These are phyloP conservation scores for Trachelus stipa DNA, from an alignment of 2,888 invertebrate species.

Conservation along the genomic window DNA sequence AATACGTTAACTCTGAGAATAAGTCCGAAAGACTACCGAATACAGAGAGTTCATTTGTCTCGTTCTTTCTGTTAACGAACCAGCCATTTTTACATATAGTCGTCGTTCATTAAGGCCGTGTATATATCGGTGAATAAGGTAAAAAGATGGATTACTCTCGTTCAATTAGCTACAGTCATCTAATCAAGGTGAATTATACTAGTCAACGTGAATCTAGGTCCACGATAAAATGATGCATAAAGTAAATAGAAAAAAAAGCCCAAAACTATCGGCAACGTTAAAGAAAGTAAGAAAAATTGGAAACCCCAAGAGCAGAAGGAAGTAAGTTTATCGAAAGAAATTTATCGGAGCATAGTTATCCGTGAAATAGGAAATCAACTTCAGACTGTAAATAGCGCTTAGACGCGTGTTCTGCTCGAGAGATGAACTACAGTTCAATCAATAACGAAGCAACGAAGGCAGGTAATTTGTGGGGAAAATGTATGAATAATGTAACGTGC, in stretches of 20 bases:
- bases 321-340: not conserved
- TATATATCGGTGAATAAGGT: not conserved
- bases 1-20: too few species aligned
- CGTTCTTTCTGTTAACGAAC: not conserved
- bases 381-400: not conserved
- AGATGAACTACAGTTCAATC: constrained; percentile 23
- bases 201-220: not conserved
- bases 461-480: constrained; percentile 41
- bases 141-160: not conserved
- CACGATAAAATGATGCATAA: not conserved
- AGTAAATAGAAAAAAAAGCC: not conserved
- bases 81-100: not conserved
- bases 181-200: not conserved
- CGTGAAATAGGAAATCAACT: not conserved
- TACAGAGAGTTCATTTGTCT: not conserved
- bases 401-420: not conserved
- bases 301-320: not conserved
- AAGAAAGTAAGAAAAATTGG: not conserved
- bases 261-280: not conserved
- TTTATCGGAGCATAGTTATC: not conserved
- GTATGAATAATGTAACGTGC: constrained; percentile 40
- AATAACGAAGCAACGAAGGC: constrained; percentile 34
- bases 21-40: too few species aligned
- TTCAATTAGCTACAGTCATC: not conserved
- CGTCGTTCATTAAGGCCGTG: not conserved